A percentile compares a stretch with the other conserved stretches of the same genome.
phyloP scores from a whole-genome alignment of 2,113 vertebrate genomes.

The Gobio gobio region DNA sequence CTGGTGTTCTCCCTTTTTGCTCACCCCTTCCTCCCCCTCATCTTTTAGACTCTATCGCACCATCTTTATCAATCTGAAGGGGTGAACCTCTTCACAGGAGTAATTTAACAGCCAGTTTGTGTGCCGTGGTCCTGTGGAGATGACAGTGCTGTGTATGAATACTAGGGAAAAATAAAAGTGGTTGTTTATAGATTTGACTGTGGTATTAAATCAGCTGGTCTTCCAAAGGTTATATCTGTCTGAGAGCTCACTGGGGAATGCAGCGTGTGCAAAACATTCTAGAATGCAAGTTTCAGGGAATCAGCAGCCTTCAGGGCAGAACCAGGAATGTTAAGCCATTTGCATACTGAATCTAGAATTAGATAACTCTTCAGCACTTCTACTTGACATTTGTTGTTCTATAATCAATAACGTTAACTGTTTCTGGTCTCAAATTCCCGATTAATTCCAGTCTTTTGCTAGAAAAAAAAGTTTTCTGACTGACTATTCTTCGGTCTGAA shows the following conservation, averaged over 20 bases:
- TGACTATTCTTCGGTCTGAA: not conserved
- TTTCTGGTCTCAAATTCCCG: not conserved
- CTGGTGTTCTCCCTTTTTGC: conserved; percentile 1
- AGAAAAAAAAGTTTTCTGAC: not conserved
- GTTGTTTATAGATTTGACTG: conserved; percentile 17
- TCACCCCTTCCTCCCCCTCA: not conserved
- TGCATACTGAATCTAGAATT: not conserved
- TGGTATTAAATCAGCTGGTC: conserved; percentile 13
- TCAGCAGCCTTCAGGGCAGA: not conserved
- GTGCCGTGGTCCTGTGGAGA: conserved; percentile 16
- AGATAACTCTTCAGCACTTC: not conserved
- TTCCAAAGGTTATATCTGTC: conserved; percentile 12
- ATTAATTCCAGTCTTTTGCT: no score
- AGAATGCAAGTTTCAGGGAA: not conserved
- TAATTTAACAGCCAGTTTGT: conserved; percentile 19
- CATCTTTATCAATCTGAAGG: conserved; percentile 33
- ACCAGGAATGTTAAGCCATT: not conserved
- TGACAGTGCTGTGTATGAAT: not conserved
- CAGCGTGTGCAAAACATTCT: not conserved
- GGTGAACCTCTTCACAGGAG: conserved; percentile 16
- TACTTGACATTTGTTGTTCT: not conserved
- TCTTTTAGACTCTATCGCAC: conserved; percentile 29
- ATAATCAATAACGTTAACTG: not conserved
- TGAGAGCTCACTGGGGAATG: not conserved
- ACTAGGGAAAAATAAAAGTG: not conserved